Conservation (phyloP, 1,140 invertebrate genomes). For the Anoplolepis gracilipes region DNA sequence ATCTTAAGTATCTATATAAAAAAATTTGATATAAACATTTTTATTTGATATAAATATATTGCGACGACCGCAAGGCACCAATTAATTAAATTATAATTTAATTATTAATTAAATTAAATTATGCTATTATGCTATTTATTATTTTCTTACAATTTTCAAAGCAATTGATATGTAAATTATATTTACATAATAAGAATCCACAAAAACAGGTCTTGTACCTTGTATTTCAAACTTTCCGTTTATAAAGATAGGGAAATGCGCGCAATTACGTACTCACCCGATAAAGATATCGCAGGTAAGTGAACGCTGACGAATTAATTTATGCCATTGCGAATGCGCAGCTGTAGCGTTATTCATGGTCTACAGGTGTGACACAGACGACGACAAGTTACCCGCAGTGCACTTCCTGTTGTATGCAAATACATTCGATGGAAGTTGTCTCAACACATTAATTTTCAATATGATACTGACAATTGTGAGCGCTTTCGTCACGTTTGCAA, state of each 20-base stretch:
- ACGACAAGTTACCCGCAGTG: conserved; percentile 46
- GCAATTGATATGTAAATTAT: neutral
- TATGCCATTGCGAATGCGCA: conserved; percentile 7
- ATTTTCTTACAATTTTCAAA: neutral
- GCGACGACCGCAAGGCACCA: too few relatives aligned
- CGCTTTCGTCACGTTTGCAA: conserved; percentile 5
- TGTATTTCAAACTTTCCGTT: neutral
- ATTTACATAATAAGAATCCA: neutral
- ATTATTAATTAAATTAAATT: neutral
- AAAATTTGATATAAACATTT: neutral
- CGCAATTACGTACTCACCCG: conserved; percentile 18
- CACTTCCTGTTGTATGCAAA: conserved; percentile 55
- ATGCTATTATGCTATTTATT: neutral
- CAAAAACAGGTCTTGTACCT: neutral
- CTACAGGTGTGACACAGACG: conserved; percentile 41
- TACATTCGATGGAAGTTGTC: conserved; percentile 31
- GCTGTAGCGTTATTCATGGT: conserved; percentile 57
- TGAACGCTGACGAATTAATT: neutral
- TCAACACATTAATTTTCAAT: conserved; percentile 42
- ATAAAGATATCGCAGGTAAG: conserved; percentile 21
- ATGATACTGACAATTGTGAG: conserved; percentile 5
- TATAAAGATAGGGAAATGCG: neutral
- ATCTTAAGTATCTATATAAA: too few relatives aligned
- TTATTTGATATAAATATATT: too few relatives aligned
- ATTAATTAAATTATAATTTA: too few relatives aligned